Percentiles rank a stretch among this genome's conserved stretches.
Conservation (phyloP, 2,797 vertebrate genomes). For the Pangasius larnaudii region DNA sequence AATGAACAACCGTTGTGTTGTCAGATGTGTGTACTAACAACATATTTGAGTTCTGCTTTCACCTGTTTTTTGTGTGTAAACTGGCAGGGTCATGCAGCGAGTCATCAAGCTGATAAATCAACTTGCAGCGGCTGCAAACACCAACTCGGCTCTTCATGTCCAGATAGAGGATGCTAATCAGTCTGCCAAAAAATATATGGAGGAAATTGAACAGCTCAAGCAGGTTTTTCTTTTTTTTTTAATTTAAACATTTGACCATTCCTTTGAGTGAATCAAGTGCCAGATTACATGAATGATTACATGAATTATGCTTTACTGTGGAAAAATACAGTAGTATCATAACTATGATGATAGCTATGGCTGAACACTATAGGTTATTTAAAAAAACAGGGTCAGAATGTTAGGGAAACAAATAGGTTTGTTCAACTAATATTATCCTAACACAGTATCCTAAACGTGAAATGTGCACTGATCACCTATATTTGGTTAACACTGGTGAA, state of each 20-base stretch:
- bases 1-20: background rate
- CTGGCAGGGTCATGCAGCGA: conserved; percentile 80
- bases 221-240: conserved; percentile 69
- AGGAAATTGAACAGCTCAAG: conserved; percentile 84
- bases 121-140: conserved; percentile 76
- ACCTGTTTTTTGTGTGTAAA: background rate
- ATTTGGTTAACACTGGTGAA: background rate
- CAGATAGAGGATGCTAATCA: conserved; percentile 82
- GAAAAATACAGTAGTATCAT: background rate
- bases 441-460: background rate
- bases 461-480: background rate
- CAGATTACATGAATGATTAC: background rate
- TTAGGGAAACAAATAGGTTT: background rate
- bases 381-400: background rate
- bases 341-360: background rate
- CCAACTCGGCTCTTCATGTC: conserved; percentile 75
- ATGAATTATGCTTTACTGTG: background rate
- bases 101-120: conserved; percentile 87
- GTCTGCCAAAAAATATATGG: conserved; percentile 83
- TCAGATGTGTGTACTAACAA: background rate
- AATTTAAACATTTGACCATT: background rate
- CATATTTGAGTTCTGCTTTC: background rate
- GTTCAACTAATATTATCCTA: too few relatives aligned
- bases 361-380: background rate
- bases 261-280: background rate